Evolutionary conservation across 2,888 invertebrate species (phyloP).

Genomic region (Nomada goodeniana): DNA sequence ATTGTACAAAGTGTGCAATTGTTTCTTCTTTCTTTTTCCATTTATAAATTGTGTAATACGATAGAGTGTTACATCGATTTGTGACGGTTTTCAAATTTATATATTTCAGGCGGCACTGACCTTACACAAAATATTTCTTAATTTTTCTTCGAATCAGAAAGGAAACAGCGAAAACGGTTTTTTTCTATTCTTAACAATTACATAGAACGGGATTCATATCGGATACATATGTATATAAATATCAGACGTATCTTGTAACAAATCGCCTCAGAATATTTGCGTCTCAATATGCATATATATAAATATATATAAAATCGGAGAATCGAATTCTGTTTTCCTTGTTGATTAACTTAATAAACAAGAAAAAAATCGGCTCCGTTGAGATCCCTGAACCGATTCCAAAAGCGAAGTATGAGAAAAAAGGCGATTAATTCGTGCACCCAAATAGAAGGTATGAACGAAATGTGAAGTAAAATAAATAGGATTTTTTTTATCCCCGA

Average conservation of each 20-base stretch:
- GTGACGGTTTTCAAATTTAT: constrained; percentile 75
- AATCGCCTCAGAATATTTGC: constrained; percentile 18
- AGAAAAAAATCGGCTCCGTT: neutral
- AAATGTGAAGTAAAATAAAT: neutral
- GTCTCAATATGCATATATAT: neutral
- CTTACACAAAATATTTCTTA: constrained; percentile 76
- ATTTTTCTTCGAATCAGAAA: constrained; percentile 5
- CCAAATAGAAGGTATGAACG: neutral
- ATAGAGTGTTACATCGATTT: constrained; percentile 75
- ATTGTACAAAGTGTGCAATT: constrained; percentile 79
- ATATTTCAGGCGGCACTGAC: constrained; percentile 63
- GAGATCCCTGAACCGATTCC: neutral
- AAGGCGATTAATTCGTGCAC: constrained; percentile 3
- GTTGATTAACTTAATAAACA: neutral
- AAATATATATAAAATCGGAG: neutral
- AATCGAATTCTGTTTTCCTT: neutral
- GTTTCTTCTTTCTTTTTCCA: constrained; percentile 46
- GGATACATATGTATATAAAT: neutral
- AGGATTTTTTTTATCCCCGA: neutral
- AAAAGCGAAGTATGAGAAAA: neutral
- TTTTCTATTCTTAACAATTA: constrained; percentile 16
- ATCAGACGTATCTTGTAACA: neutral
- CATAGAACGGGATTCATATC: constrained; percentile 5
- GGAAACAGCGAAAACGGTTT: constrained; percentile 13
- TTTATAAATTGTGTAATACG: constrained; percentile 55